Conservation (phyloP, 2,113 vertebrate species). For the Okapia johnstoni region DNA sequence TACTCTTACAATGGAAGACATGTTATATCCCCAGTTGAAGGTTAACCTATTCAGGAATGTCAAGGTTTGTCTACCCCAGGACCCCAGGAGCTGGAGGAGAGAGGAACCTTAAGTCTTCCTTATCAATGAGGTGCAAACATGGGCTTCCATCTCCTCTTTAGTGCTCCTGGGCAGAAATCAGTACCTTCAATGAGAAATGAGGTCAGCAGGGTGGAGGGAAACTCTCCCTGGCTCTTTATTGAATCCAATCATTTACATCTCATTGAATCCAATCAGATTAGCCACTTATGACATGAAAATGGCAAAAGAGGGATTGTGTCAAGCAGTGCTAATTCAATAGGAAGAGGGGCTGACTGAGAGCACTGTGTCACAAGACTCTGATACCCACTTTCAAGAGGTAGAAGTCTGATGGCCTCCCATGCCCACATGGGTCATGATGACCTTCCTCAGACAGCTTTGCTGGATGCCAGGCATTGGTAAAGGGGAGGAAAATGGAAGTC, state of each 20-base stretch:
- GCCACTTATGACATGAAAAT: constrained; percentile 77
- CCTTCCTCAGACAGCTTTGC: not conserved
- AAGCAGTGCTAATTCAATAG: constrained; percentile 70
- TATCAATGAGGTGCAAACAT: not conserved
- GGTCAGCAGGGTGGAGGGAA: constrained; percentile 66
- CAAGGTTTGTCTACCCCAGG: not conserved
- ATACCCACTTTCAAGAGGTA: not conserved
- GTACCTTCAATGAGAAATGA: constrained; percentile 61
- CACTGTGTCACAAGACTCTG: not conserved
- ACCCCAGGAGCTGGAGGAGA: not conserved
- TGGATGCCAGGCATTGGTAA: not conserved
- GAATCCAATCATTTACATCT: constrained; percentile 83
- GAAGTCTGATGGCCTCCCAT: not conserved
- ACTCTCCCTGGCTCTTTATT: constrained; percentile 75
- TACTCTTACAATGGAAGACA: not conserved
- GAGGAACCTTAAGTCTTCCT: not conserved
- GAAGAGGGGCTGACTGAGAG: constrained; percentile 6
- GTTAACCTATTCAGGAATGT: not conserved
- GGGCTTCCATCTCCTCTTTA: not conserved
- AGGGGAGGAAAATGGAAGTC: not conserved
- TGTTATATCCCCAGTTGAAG: not conserved
- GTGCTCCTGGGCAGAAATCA: constrained; percentile 27
- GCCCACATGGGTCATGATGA: not conserved
- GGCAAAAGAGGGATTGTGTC: constrained; percentile 74
- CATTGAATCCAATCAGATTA: constrained; percentile 80